Base-by-base conservation (phyloP, 2,888 invertebrate genomes). In the Drosophila crucigera region DNA sequence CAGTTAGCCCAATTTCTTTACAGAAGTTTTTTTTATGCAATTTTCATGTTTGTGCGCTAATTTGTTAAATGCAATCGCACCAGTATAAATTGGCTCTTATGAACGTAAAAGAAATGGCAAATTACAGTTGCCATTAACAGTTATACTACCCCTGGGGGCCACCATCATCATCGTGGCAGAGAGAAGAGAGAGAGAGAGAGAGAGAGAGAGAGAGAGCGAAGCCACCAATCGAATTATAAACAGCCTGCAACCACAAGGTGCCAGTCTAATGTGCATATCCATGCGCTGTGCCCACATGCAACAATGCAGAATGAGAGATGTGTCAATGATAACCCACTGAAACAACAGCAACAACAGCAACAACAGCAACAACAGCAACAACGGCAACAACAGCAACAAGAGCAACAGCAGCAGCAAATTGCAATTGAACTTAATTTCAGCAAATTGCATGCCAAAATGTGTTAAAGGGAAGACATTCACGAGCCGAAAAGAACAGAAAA, bases 361-460 rank as follows among this genome's bases (percentile, higher is more conserved):
- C 41, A 56, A 55, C 47, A 67, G 61, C 54, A 76, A 53, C 74
- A 67, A 31, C 9, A 9, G 31, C 31, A 76, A 53, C 74, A 67
- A 58, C 43, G 50, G 55, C 63, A 73, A 56, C 41, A 56, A 55
- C 47, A 67, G 61, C 54, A 76, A 53, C 74, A 67, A 31, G 31
- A 9, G 31, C 31, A 76, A 53, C 74, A 67, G 69, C 64, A 59
- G 61, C 61, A 80, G 37, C 75, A 91, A 91, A 91, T 90, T 91
- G 90, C 92, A 92, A 92, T 92, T 92, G 91, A 91, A 91, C 91
- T 91, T 92, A 92, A 93, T 93, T 92, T 92, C 91, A 92, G 82
- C 91, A 92, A 93, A 92, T 93, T 93, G 93, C 92, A 92, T 91
- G 92, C 93, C 93, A 91, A 92, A 92, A 92, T 90, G 93, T 92